These are phyloP conservation scores for Drosophila borborema DNA, from an alignment of 2,888 invertebrate species.

Conservation along the genomic window DNA sequence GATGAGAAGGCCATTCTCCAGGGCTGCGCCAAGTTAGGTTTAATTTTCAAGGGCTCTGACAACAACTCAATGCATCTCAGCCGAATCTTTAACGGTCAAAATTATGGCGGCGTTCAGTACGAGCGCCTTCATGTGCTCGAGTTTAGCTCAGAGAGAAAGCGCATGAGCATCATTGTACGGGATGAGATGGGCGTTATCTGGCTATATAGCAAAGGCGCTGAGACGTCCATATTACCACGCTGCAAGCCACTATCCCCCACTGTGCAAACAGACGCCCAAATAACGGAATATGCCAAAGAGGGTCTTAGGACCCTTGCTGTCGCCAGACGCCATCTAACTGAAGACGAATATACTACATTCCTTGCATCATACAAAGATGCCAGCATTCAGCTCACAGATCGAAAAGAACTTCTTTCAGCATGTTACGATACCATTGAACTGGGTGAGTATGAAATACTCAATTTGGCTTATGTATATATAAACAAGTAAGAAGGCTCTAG, in stretches of 20 bases:
- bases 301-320: slow-evolving; percentile 94
- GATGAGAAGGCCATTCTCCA: slow-evolving; percentile 97
- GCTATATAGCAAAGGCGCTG: slow-evolving; percentile 93
- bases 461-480: too few species aligned
- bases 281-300: slow-evolving; percentile 87
- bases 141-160: slow-evolving; percentile 94
- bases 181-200: slow-evolving; percentile 86
- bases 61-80: slow-evolving; percentile 88
- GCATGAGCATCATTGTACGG: slow-evolving; percentile 96
- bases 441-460: slow-evolving; percentile 60
- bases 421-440: slow-evolving; percentile 82
- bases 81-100: slow-evolving; percentile 50
- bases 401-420: slow-evolving; percentile 74
- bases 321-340: slow-evolving; percentile 89
- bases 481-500: too few species aligned
- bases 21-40: slow-evolving; percentile 91
- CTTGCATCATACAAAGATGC: slow-evolving; percentile 82
- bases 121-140: slow-evolving; percentile 92
- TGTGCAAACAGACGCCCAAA: slow-evolving; percentile 86
- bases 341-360: slow-evolving; percentile 89
- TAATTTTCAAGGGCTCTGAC: slow-evolving; percentile 89
- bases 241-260: slow-evolving; percentile 84
- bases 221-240: slow-evolving; percentile 90
- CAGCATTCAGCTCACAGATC: slow-evolving; percentile 79
- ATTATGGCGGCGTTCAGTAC: slow-evolving; percentile 85